Evolutionary conservation across 2,797 vertebrate genomes (phyloP).

Genomic region (Lepus oiostolus): DNA sequence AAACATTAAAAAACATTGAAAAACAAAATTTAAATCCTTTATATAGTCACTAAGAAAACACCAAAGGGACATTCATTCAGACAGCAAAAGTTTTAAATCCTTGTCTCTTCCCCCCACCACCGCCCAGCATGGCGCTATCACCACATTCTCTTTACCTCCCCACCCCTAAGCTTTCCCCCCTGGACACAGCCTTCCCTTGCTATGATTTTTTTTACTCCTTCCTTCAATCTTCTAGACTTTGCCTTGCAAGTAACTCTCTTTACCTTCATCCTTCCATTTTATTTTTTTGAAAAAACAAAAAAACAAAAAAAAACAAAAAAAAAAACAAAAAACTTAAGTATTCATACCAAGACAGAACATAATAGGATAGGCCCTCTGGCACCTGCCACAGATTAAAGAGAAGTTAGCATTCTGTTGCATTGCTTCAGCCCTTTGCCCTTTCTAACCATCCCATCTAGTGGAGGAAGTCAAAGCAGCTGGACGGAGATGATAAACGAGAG

Average conservation of each 20-base stretch:
- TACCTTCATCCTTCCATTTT: neutral
- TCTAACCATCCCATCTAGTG: no score
- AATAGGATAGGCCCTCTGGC: neutral
- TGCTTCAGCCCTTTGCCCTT: neutral
- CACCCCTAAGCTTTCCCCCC: neutral
- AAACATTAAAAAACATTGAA: neutral
- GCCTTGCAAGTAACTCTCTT: neutral
- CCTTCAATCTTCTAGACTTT: neutral
- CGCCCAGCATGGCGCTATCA: neutral
- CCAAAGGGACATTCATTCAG: conserved; percentile 14
- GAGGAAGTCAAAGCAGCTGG: neutral
- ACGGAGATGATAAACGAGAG: neutral
- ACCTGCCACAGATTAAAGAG: neutral
- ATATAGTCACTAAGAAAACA: conserved; percentile 56
- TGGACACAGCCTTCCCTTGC: neutral
- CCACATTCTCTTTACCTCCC: no score
- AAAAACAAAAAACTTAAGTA: neutral
- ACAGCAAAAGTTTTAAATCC: neutral
- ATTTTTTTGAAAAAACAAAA: conserved; percentile 11
- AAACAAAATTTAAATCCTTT: conserved; percentile 65
- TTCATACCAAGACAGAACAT: neutral
- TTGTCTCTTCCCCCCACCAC: neutral
- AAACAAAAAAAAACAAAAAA: neutral
- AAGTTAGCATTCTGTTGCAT: neutral
- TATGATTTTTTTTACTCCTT: neutral